Evolutionary conservation across 92 coral and sea anemone genomes (phyloP).

Genomic region (Heteractis magnifica): DNA sequence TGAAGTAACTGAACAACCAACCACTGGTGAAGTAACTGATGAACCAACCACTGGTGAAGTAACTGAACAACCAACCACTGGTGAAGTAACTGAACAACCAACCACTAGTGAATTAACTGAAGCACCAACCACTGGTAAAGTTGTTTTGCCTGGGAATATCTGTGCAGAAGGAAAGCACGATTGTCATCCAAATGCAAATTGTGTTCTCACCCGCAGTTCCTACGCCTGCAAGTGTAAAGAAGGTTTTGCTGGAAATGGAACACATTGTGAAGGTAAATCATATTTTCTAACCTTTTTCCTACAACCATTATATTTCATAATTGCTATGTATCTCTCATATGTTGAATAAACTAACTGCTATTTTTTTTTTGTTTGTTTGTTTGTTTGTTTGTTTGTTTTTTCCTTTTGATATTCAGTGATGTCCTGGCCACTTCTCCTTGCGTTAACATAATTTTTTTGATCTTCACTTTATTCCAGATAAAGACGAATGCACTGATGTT

Average conservation of each 20-base stretch:
- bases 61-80: background rate
- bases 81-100: slow-evolving; percentile 6
- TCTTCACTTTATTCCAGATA: background rate
- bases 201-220: slow-evolving; percentile 47
- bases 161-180: slow-evolving; percentile 43
- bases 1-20: background rate
- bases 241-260: slow-evolving; percentile 71
- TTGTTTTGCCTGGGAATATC: slow-evolving; percentile 34
- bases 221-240: slow-evolving; percentile 56
- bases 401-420: background rate
- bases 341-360: background rate
- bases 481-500: slow-evolving; percentile 10
- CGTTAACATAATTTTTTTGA: too few species aligned
- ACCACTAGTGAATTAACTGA: background rate
- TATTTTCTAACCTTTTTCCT: background rate
- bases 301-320: too few species aligned
- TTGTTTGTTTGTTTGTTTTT: background rate
- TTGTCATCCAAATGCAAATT: slow-evolving; percentile 55
- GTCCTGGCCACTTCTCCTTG: too few species aligned
- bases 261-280: slow-evolving; percentile 52
- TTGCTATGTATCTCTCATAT: too few species aligned
- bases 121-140: background rate
- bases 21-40: background rate
- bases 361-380: background rate
- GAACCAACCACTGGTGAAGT: background rate